Evolutionary conservation across 2,113 vertebrate species (phyloP).

Genomic region (Seriola aureovittata): DNA sequence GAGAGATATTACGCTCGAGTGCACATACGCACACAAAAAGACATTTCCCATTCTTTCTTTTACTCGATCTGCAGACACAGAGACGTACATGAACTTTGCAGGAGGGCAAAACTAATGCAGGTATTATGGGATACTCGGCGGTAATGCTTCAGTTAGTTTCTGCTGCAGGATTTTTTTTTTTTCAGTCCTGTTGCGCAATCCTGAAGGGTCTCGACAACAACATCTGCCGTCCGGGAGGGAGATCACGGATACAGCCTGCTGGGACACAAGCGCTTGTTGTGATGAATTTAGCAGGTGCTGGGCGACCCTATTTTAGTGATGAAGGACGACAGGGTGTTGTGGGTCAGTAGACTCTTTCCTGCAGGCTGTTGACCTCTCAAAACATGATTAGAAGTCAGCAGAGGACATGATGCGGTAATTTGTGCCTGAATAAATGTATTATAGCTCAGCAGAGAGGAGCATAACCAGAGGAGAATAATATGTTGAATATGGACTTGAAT

Average conservation of each 20-base stretch:
- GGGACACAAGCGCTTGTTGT: constrained; percentile 50
- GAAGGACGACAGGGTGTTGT: constrained; percentile 22
- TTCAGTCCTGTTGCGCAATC: constrained; percentile 59
- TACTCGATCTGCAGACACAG: neutral
- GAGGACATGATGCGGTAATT: constrained; percentile 3
- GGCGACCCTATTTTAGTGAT: constrained; percentile 38
- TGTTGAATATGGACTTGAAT: neutral
- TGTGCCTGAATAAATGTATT: neutral
- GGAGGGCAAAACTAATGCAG: neutral
- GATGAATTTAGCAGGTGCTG: constrained; percentile 39
- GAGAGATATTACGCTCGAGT: neutral
- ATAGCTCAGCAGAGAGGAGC: neutral
- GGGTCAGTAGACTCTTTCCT: constrained; percentile 7
- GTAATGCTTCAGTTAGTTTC: constrained; percentile 35
- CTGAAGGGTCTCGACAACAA: constrained; percentile 60
- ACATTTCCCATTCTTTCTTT: no score
- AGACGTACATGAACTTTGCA: neutral
- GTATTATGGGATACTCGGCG: neutral
- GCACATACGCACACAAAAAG: no score
- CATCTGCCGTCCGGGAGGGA: constrained; percentile 52
- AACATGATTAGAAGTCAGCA: constrained; percentile 35
- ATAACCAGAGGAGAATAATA: neutral
- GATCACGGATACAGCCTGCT: constrained; percentile 45
- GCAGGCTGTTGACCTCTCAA: neutral
- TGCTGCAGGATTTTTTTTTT: constrained; percentile 47